Percentiles rank a stretch among this genome's conserved stretches.
phyloP scores from a whole-genome alignment of 2,888 invertebrate species.

The Platycheirus rosarum region DNA sequence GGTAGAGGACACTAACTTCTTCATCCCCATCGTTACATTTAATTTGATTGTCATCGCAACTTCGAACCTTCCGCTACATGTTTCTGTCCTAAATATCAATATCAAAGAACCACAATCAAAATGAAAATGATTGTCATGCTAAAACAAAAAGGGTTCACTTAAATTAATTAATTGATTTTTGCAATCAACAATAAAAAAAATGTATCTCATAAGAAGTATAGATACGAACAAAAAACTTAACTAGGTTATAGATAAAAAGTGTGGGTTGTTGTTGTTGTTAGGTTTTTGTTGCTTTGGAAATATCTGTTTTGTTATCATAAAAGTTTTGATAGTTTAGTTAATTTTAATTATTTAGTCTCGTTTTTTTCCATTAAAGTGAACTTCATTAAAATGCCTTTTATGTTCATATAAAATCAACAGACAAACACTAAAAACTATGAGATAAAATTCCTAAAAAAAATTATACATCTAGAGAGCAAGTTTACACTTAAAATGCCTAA shows the following conservation, averaged over 20 bases:
- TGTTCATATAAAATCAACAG: neutral
- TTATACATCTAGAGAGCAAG: neutral
- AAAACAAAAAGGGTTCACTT: neutral
- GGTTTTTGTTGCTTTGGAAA: neutral
- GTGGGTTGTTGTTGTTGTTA: neutral
- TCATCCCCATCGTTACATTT: too few species aligned
- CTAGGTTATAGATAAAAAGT: conserved; percentile 1
- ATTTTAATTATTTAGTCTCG: neutral
- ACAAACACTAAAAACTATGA: neutral
- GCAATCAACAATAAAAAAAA: conserved; percentile 5
- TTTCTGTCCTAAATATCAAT: too few species aligned
- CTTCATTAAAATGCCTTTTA: neutral
- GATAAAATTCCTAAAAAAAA: neutral
- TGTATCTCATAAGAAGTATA: neutral
- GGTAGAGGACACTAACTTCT: too few species aligned
- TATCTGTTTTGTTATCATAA: conserved; percentile 5
- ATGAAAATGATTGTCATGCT: too few species aligned
- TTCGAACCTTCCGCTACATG: too few species aligned
- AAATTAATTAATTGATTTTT: conserved; percentile 27
- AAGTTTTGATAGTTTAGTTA: neutral
- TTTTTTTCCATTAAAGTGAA: neutral
- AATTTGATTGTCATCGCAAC: too few species aligned
- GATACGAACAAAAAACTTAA: neutral
- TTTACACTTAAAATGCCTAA: neutral
- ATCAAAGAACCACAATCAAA: too few species aligned